Base-by-base conservation (phyloP, 2,113 vertebrate genomes). In the Nanorana parkeri region DNA sequence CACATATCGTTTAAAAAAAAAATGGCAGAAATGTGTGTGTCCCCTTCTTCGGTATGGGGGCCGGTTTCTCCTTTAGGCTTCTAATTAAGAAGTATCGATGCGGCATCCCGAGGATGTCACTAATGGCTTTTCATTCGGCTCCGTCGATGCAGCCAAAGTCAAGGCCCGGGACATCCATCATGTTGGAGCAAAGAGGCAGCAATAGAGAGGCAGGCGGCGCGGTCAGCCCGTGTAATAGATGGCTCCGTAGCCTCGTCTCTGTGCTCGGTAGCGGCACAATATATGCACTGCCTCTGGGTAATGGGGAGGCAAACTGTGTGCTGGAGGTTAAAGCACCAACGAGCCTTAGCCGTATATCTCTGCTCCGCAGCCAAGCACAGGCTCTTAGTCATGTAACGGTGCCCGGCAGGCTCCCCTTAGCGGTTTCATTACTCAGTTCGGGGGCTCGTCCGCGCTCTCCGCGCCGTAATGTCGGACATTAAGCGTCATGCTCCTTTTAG, bases 51-150 rank as follows among this genome's bases (percentile, higher is more conserved):
- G n/a, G n/a, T n/a, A n/a, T n/a, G n/a, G n/a, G 7, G 13, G 41
- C 41, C 11, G 41, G 2, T 47, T 47, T 15, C 41, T 11, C 41
- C 41, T 65, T 65, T 55, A 78, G 55, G 63, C 54, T 78, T 78
- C 76, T 78, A 78, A 78, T 78, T 78, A 67, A 78, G 76, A 78
- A 78, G 41, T 78, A 78, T 78, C 54, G 76, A 78, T 63, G 66
- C 41, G 32, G 16, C 76, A 23, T 47, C 63, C 54, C 24, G 26
- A 66, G 76, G 63, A 78, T 67, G 63, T 67, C 76, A 67, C 76
- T 78, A 78, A 78, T 78, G 63, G 63, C 41, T 67, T 78, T 78
- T 78, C 76, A 55, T 78, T 64, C 63, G 66, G 21, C 47, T 3
- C 21, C 20, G 76, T 78, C 66, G 66, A 67, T 67, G 76, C 47